A percentile compares a stretch with the other conserved stretches of the same genome.
phyloP scores from a whole-genome alignment of 2,797 vertebrate genomes.

The Myotis planiceps region DNA sequence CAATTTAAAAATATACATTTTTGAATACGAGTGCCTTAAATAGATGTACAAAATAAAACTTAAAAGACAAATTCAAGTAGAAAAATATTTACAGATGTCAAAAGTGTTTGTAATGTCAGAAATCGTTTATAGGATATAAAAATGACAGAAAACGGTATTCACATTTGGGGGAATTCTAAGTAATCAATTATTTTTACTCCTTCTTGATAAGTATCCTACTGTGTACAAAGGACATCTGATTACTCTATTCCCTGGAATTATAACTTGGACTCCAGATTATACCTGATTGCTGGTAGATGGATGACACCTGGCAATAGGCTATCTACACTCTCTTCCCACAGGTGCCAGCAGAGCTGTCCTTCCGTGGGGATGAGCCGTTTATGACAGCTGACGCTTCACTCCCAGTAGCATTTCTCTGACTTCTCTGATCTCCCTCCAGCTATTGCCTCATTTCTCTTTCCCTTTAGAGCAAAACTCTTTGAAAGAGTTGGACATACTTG shows the following conservation, averaged over 20 bases:
- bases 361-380: background rate
- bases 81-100: background rate
- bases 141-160: background rate
- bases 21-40: background rate
- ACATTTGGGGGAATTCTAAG: background rate
- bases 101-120: background rate
- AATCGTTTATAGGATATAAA: background rate
- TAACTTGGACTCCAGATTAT: background rate
- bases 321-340: background rate
- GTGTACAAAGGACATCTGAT: background rate
- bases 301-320: background rate
- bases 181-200: constrained; percentile 31
- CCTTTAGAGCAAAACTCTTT: constrained; percentile 3
- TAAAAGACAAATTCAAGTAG: background rate
- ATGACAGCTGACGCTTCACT: background rate
- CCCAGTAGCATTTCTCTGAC: background rate
- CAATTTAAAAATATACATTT: constrained; percentile 26
- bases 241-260: background rate
- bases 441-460: background rate
- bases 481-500: background rate
- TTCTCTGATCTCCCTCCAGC: background rate
- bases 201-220: background rate
- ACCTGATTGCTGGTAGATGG: background rate
- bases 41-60: background rate
- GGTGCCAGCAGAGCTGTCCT: background rate